phyloP scores from a whole-genome alignment of 2,888 invertebrate genomes.

The Andrena bucephala region DNA sequence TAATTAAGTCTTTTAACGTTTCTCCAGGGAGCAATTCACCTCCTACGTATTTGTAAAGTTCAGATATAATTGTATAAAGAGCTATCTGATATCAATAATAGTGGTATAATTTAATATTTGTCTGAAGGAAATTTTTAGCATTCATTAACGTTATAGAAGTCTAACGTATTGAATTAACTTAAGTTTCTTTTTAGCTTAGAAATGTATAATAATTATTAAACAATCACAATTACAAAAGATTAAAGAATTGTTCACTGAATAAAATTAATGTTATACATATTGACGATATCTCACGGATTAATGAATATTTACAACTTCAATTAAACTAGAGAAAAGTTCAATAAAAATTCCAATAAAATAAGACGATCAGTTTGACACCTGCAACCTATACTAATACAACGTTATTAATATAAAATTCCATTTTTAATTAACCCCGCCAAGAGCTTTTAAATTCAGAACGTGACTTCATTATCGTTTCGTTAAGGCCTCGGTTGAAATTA shows the following conservation, averaged over 20 bases:
- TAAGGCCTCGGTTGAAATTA: background rate
- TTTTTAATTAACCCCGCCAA: background rate
- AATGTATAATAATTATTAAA: background rate
- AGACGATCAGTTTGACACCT: background rate
- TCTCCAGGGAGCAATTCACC: too few relatives aligned
- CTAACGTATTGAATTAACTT: too few relatives aligned
- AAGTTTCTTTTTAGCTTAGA: background rate
- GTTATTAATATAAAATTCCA: background rate
- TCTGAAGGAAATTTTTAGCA: too few relatives aligned
- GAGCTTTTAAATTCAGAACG: slow-evolving; percentile 16
- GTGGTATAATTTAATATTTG: too few relatives aligned
- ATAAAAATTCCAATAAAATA: background rate
- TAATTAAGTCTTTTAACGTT: too few relatives aligned
- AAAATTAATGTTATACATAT: background rate
- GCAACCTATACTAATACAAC: background rate
- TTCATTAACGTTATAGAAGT: too few relatives aligned
- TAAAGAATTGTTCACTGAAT: background rate
- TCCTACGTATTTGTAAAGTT: too few relatives aligned
- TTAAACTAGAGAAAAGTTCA: background rate
- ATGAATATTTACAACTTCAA: background rate
- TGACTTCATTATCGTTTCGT: slow-evolving; percentile 24
- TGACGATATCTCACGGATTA: background rate
- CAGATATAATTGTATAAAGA: too few relatives aligned
- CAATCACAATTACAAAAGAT: background rate
- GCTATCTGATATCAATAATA: too few relatives aligned